These are phyloP conservation scores for Anomalospiza imberbis DNA, from an alignment of 2,797 vertebrate species.

Conservation along the genomic window DNA sequence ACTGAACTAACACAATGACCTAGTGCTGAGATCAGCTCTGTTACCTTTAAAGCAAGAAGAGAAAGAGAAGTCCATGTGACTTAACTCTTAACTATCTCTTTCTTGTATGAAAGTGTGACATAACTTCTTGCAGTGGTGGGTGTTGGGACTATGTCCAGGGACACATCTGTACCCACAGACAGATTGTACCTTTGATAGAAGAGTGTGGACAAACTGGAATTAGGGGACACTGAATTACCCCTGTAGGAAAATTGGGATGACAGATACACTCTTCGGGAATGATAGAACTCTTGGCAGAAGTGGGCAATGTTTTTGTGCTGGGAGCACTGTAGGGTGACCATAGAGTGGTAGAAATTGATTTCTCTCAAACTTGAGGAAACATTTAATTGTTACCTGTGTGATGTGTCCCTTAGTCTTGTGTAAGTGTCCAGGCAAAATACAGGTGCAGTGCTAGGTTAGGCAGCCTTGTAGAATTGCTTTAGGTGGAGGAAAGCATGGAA, in stretches of 20 bases:
- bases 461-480: not conserved
- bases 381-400: not conserved
- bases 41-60: not conserved
- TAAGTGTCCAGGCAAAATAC: not conserved
- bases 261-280: not conserved
- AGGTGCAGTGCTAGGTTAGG: not conserved
- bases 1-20: not conserved
- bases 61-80: not conserved
- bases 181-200: not conserved
- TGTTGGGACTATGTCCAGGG: fast-evolving
- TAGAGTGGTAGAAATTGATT: not conserved
- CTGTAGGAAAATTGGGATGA: not conserved
- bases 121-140: not conserved
- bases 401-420: fast-evolving
- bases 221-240: not conserved
- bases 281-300: not conserved
- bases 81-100: not conserved
- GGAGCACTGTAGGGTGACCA: not conserved
- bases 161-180: not conserved
- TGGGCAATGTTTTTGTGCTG: fast-evolving
- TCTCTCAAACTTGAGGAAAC: not conserved
- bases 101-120: not conserved
- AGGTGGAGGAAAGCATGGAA: not conserved
- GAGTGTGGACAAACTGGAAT: not conserved
- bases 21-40: not conserved